Percentiles rank a stretch among this genome's conserved stretches.
phyloP scores from a whole-genome alignment of 2,888 invertebrate genomes.

The Zaprionus bogoriensis region DNA sequence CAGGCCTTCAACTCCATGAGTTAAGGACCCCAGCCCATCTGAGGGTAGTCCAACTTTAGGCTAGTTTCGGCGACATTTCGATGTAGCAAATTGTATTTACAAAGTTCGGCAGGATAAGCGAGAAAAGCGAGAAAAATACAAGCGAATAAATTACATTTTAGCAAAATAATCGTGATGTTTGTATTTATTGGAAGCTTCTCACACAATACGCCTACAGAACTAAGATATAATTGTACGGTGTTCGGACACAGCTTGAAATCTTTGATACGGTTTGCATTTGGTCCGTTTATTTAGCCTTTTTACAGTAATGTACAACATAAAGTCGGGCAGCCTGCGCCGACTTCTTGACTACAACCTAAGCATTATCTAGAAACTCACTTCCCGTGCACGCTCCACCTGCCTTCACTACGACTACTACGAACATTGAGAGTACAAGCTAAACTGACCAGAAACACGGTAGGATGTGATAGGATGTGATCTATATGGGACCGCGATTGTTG shows the following conservation, averaged over 20 bases:
- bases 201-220: not conserved
- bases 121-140: constrained; percentile 30
- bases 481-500: constrained; percentile 26
- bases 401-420: constrained; percentile 15
- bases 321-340: too few relatives aligned
- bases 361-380: constrained; percentile 7
- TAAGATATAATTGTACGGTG: too few relatives aligned
- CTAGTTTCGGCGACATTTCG: constrained; percentile 59
- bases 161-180: constrained; percentile 30
- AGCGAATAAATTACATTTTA: constrained; percentile 56
- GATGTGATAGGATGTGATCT: constrained; percentile 16
- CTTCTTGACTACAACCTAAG: too few relatives aligned
- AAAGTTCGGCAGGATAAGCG: constrained; percentile 42
- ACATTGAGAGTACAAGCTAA: constrained; percentile 17
- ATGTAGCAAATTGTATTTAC: constrained; percentile 55
- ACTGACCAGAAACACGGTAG: constrained; percentile 28
- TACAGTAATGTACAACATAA: too few relatives aligned
- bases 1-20: constrained; percentile 80
- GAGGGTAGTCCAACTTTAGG: constrained; percentile 44
- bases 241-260: too few relatives aligned
- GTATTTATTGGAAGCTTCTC: constrained; percentile 10
- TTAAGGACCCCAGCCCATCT: constrained; percentile 16
- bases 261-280: too few relatives aligned
- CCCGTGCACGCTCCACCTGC: not conserved
- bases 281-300: not conserved